Conservation (phyloP, 2,797 vertebrate genomes). For the Acipenser ruthenus region DNA sequence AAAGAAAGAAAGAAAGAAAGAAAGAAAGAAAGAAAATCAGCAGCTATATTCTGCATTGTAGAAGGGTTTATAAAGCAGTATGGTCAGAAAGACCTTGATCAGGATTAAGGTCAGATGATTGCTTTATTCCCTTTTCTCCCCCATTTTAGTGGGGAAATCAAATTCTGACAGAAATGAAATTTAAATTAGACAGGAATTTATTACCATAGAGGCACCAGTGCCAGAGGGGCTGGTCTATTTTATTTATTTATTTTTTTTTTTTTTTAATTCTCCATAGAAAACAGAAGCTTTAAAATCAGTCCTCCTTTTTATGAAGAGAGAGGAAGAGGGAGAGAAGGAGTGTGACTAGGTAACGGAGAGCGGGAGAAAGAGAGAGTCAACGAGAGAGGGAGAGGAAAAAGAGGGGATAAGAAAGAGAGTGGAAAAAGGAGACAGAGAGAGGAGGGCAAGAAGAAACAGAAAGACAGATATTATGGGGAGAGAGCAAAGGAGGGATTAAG, state of each 20-base stretch:
- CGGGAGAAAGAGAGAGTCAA: background rate
- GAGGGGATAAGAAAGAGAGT: background rate
- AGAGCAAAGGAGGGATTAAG: background rate
- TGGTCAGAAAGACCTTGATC: background rate
- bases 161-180: slow-evolving; percentile 61
- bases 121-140: slow-evolving; percentile 19
- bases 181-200: slow-evolving; percentile 59
- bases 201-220: slow-evolving; percentile 63
- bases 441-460: background rate
- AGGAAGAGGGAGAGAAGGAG: background rate
- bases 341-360: too few relatives aligned
- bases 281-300: slow-evolving; percentile 46
- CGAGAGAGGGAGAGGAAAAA: slow-evolving; percentile 5
- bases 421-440: background rate
- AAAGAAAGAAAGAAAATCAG: too few relatives aligned
- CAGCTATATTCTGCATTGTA: too few relatives aligned
- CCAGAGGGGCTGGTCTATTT: slow-evolving; percentile 54
- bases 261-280: slow-evolving; percentile 45
- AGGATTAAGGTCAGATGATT: slow-evolving; percentile 8
- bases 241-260: slow-evolving; percentile 57
- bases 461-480: background rate
- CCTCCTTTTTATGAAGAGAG: slow-evolving; percentile 4
- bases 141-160: slow-evolving; percentile 36
- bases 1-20: too few relatives aligned
- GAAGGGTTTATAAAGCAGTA: background rate